Evolutionary conservation across 2,113 vertebrate genomes (phyloP), one percentile per base, ranked within the genome.

Genomic region (Eretmochelys imbricata): DNA sequence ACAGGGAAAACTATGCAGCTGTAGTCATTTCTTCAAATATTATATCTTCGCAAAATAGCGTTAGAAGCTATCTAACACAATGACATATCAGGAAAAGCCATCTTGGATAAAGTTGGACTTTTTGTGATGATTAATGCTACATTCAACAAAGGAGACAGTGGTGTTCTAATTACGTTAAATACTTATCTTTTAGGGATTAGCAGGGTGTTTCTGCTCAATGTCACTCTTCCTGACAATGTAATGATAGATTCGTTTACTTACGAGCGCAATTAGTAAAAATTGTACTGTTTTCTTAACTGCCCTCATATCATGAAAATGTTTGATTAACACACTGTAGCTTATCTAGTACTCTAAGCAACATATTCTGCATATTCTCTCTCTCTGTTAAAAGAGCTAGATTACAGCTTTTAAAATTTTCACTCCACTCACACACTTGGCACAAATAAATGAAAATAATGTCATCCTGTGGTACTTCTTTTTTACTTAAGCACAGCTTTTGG

Each of bases 251-350:
- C 93, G 42, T 98, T 98, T 98, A 98, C 97, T 98, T 98, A 98
- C 85, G 96, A 98, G 98, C 95, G 95, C 96, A 97, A 97, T 98
- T 98, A 98, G 98, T 97, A 98, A 98, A 98, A 97, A 97, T 89
- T 80, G 76, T 96, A 97, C 98, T 98, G 97, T 98, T 98, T 98
- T 97, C 98, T 98, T 98, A 98, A 98, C 98, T 98, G 98, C 97
- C 97, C 97, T 97, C 97, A 82, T 98, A 98, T 98, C 98, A 97
- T 31, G 2, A 97, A 98, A 98, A 98, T 98, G 98, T 98, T 98
- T 98, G 97, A 98, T 98, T 98, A 98, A 98, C 98, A 97, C 91
- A 96, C 96, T 98, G 97, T 96, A 96, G 97, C 98, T 98, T 98
- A 98, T 98, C 98, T 98, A 98, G 97, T 97, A 98, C 91, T 92